Conservation (phyloP, 2,797 vertebrate species). For the Sternarchorhynchus goeldii region DNA sequence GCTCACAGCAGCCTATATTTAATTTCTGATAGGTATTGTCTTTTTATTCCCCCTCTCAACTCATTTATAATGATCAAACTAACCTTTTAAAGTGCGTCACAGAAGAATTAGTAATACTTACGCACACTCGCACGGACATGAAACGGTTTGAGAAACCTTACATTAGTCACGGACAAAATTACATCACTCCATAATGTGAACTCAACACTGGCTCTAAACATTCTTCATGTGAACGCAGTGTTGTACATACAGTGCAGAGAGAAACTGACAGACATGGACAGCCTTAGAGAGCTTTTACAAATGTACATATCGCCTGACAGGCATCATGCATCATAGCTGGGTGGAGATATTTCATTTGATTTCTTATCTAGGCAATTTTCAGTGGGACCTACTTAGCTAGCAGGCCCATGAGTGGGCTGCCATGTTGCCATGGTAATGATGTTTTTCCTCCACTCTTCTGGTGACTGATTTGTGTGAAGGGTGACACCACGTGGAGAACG, state of each 20-base stretch:
- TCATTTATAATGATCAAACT: too few relatives aligned
- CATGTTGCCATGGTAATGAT: conserved; percentile 62
- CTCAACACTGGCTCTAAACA: not conserved
- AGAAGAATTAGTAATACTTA: not conserved
- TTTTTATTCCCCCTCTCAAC: too few relatives aligned
- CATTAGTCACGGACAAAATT: not conserved
- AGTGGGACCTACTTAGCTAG: conserved; percentile 54
- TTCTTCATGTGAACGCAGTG: conserved; percentile 10
- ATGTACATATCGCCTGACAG: conserved; percentile 30
- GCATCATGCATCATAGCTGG: conserved; percentile 44
- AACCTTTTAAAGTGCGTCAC: too few relatives aligned
- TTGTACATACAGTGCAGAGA: conserved; percentile 13
- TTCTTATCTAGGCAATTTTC: conserved; percentile 58
- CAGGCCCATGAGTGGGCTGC: conserved; percentile 57
- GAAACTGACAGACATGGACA: conserved; percentile 24
- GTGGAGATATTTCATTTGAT: conserved; percentile 52
- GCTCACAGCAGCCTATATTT: too few relatives aligned
- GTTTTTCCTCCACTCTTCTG: conserved; percentile 35
- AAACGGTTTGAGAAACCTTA: not conserved
- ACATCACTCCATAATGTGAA: conserved; percentile 14
- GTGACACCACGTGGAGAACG: conserved; percentile 50
- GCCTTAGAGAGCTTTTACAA: conserved; percentile 34
- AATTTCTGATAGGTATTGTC: too few relatives aligned
- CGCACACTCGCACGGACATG: not conserved
- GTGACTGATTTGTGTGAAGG: conserved; percentile 33